Evolutionary conservation across 2,888 invertebrate species (phyloP), one percentile per base, ranked within the genome.

Genomic region (Andrena chrysosceles): DNA sequence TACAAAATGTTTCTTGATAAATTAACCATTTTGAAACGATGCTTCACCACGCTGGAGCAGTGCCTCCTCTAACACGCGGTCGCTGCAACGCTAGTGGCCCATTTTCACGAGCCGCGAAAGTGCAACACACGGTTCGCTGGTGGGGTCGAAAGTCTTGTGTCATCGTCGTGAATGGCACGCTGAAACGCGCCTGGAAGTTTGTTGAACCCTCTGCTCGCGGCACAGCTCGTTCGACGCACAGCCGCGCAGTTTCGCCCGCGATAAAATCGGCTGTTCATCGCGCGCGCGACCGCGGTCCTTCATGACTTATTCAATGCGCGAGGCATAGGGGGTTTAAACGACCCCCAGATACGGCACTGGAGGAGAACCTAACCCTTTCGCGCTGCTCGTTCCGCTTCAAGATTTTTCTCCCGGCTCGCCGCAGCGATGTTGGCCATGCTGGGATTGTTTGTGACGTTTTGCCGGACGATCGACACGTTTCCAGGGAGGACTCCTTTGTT

Each of bases 81-180:
- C 16, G 35, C 8, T 13, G 33, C 26, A 52, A 31, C 74, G 60
- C 35, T 23, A 31, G 48, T 77, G 77, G 23, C 77, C 62, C 77
- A 67, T 75, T 82, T 68, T 66, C 42, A 67, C 68, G 63, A 63
- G 62, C 68, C 79, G 72, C 72, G 81, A 81, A 77, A 77, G 78
- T 69, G 81, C 79, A 78, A 72, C 68, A 62, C 73, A 54, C 59
- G 35, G 60, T 60, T 59, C 48, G 52, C 29, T 26, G 20, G 71
- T n/a, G 68, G 81, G 56, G 29, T 26, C 72, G 81, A 73, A 72
- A 69, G 49, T 69, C 68, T 81, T 74, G 81, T 69, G 80, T 73
- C 79, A 64, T 69, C 80, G 33, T 74, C 73, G 81, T 70, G 78
- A 80, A 81, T 81, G 80, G 78, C 33, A 73, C 73, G 81, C 73